phyloP scores from a whole-genome alignment of 2,888 invertebrate species.

The Microplitis deprimator region DNA sequence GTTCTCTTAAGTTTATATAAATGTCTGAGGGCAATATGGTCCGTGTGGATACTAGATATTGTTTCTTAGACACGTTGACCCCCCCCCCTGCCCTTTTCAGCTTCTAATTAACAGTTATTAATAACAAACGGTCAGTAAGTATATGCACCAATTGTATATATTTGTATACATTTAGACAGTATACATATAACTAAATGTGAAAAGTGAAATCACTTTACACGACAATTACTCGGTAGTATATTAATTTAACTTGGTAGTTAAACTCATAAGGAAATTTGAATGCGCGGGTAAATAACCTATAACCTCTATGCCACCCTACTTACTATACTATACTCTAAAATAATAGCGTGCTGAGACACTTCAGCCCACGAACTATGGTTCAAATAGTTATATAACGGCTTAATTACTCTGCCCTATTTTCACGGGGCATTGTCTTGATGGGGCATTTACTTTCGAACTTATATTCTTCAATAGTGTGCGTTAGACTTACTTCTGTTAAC shows the following conservation, averaged over 20 bases:
- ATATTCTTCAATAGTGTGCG: conserved; percentile 47
- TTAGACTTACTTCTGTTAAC: conserved; percentile 41
- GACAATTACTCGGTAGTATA: no score
- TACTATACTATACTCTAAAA: conserved; percentile 19
- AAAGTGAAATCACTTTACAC: conserved; percentile 45
- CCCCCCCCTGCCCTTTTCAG: no score
- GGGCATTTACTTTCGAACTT: conserved; percentile 65
- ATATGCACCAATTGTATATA: no score
- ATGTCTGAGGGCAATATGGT: no score
- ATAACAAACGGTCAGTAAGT: no score
- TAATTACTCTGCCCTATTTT: conserved; percentile 70
- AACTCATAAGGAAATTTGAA: conserved; percentile 25
- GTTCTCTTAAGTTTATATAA: no score
- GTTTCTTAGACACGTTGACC: no score
- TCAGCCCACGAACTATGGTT: conserved; percentile 54
- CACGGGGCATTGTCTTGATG: conserved; percentile 67
- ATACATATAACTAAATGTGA: conserved; percentile 1
- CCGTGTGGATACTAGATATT: no score
- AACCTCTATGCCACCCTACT: conserved; percentile 41
- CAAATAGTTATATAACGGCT: conserved; percentile 67
- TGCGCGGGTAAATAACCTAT: conserved; percentile 38
- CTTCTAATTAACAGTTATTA: no score
- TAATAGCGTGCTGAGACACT: conserved; percentile 42
- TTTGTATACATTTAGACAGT: no score
- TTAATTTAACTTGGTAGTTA: neutral